A percentile compares a stretch with the other conserved stretches of the same genome.
Evolutionary conservation across 2,888 invertebrate genomes (phyloP).

Genomic region (Hirudinaria manillensis): DNA sequence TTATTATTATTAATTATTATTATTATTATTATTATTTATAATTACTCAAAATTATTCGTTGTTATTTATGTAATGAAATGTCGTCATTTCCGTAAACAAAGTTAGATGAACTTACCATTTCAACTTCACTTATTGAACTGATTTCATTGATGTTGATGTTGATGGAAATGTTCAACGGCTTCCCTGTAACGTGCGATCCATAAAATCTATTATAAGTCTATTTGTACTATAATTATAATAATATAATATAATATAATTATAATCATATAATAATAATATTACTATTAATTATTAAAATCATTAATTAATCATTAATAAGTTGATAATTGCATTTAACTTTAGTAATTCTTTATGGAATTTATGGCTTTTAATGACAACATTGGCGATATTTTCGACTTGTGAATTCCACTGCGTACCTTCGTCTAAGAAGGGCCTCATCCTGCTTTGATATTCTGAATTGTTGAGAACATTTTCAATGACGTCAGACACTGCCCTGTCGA

Average conservation of each 20-base stretch:
- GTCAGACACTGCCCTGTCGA: constrained; percentile 14
- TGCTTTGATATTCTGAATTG: not conserved
- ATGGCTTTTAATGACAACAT: no score
- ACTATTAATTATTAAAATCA: not conserved
- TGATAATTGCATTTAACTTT: no score
- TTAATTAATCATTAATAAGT: no score
- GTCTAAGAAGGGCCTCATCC: constrained; percentile 6
- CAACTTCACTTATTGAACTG: constrained; percentile 37
- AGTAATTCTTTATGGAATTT: no score
- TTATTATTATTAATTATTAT: no score
- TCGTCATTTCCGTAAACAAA: not conserved
- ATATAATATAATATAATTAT: not conserved
- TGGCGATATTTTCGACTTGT: no score
- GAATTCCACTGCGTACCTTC: not conserved
- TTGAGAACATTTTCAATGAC: not conserved
- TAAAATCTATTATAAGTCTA: not conserved
- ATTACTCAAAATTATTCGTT: no score
- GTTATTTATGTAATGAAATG: no score
- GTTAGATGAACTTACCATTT: constrained; percentile 30
- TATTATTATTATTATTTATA: no score
- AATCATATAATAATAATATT: not conserved
- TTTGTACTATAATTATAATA: not conserved
- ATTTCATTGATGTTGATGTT: constrained; percentile 36
- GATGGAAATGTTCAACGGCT: constrained; percentile 31
- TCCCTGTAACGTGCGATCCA: no score